Conservation (phyloP, 2,888 invertebrate species). For the Merodon equestris region DNA sequence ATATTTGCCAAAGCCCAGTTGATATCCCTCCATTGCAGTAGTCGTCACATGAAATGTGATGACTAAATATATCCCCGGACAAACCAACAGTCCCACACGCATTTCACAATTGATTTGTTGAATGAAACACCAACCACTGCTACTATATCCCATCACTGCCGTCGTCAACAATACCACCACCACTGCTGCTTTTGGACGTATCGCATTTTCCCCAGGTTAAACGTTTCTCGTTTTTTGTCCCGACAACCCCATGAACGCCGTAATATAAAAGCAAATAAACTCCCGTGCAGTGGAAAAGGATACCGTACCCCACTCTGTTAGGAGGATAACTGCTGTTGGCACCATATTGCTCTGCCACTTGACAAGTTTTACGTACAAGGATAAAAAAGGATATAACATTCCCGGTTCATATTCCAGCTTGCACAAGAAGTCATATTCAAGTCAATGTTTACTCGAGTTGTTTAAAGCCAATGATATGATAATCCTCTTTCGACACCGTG, state of each 20-base stretch:
- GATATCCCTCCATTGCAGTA: too few species aligned
- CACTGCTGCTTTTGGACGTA: conserved; percentile 41
- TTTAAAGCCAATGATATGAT: conserved; percentile 37
- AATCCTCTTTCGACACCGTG: too few species aligned
- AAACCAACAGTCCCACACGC: too few species aligned
- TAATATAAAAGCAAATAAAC: conserved; percentile 33
- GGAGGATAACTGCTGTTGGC: conserved; percentile 4
- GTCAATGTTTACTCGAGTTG: conserved; percentile 36
- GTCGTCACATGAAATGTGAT: too few species aligned
- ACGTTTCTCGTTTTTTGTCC: conserved; percentile 38
- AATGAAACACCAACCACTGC: conserved; percentile 40
- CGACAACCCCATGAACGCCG: too few species aligned
- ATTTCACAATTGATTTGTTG: conserved; percentile 55
- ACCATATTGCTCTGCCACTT: conserved; percentile 38
- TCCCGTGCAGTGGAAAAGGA: conserved; percentile 21
- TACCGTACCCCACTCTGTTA: conserved; percentile 2
- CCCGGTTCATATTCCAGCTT: conserved; percentile 32
- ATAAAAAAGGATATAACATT: too few species aligned
- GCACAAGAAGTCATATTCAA: conserved; percentile 28
- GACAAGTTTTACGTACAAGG: conserved; percentile 23
- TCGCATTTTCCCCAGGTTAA: conserved; percentile 66
- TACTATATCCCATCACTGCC: conserved; percentile 10
- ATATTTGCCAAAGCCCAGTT: too few species aligned
- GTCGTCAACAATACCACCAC: conserved; percentile 22
- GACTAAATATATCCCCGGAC: too few species aligned